A percentile compares a stretch with the other conserved stretches of the same genome.
Evolutionary conservation across 2,113 vertebrate genomes (phyloP).

Genomic region (Cyanistes caeruleus): DNA sequence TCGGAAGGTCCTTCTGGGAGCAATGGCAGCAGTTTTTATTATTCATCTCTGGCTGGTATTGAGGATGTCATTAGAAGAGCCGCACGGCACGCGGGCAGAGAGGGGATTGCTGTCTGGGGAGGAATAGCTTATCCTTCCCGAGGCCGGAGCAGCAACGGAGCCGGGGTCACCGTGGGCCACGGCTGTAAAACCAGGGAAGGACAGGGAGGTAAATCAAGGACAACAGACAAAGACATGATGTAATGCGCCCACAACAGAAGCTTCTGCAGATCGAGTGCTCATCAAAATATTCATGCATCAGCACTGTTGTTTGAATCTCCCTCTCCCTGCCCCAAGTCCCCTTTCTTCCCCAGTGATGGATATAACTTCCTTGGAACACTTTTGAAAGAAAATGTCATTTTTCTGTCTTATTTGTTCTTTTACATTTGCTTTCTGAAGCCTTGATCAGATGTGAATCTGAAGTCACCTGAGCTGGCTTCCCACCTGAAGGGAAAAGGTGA

Average conservation of each 20-base stretch:
- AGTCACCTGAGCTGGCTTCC: neutral
- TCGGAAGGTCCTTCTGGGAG: conserved; percentile 72
- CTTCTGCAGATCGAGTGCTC: neutral
- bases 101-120: conserved; percentile 8
- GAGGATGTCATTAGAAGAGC: conserved; percentile 59
- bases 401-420: neutral
- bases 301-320: neutral
- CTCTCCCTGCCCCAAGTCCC: neutral
- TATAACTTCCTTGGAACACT: neutral
- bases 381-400: neutral
- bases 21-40: conserved; percentile 65
- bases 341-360: neutral
- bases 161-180: conserved; percentile 22
- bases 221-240: conserved; percentile 22
- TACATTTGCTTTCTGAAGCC: neutral
- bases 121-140: conserved; percentile 44
- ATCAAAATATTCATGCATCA: neutral
- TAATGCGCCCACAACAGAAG: neutral
- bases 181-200: neutral
- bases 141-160: conserved; percentile 13
- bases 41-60: conserved; percentile 63
- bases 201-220: conserved; percentile 34
- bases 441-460: neutral
- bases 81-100: neutral
- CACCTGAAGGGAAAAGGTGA: neutral